Evolutionary conservation across 2,888 invertebrate species (phyloP).

Genomic region (Eupithecia subfuscata): DNA sequence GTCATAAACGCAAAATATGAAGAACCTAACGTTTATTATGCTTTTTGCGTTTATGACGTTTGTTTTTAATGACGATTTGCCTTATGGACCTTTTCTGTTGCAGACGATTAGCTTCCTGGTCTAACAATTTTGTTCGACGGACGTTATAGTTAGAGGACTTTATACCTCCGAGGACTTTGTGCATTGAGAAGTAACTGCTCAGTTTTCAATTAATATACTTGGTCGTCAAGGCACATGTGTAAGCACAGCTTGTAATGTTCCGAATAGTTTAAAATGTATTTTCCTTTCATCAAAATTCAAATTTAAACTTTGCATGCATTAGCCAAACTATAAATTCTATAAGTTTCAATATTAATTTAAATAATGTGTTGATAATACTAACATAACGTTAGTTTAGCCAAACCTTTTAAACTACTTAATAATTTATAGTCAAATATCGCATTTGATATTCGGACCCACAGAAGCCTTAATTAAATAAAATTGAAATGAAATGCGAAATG

Average conservation of each 20-base stretch:
- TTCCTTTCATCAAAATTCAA: not conserved
- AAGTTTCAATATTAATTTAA: not conserved
- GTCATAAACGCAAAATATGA: too few relatives aligned
- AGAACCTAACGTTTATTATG: too few relatives aligned
- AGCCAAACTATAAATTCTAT: not conserved
- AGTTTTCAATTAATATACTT: too few relatives aligned
- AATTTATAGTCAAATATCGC: slow-evolving; percentile 37
- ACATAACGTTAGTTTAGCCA: slow-evolving; percentile 4
- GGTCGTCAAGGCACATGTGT: not conserved
- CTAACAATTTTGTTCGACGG: too few relatives aligned
- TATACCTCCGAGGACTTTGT: too few relatives aligned
- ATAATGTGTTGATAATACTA: slow-evolving; percentile 3
- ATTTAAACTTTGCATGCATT: not conserved
- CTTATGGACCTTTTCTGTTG: too few relatives aligned
- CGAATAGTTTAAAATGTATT: not conserved
- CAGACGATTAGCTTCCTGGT: too few relatives aligned
- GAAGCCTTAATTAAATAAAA: slow-evolving; percentile 83
- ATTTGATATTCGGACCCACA: slow-evolving; percentile 50
- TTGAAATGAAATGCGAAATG: slow-evolving; percentile 83
- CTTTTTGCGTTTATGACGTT: too few relatives aligned
- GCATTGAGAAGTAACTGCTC: too few relatives aligned
- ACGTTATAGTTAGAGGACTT: too few relatives aligned
- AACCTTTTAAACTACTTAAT: slow-evolving; percentile 34
- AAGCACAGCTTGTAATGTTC: not conserved
- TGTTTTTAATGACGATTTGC: too few relatives aligned